These are phyloP conservation scores for Bufo gargarizans DNA, from an alignment of 2,113 vertebrate species.

Conservation along the genomic window DNA sequence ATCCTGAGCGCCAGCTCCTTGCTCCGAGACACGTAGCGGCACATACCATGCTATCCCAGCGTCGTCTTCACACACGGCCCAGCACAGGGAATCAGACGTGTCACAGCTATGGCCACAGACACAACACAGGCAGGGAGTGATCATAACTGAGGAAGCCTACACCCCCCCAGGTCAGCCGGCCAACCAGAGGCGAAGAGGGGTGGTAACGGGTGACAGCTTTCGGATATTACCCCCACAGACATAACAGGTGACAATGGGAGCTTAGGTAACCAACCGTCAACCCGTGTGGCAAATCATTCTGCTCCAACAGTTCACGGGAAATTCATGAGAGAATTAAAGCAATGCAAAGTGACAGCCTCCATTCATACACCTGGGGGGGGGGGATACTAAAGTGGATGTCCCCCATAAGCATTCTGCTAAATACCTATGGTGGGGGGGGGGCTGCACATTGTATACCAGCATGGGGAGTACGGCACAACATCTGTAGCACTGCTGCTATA, in stretches of 20 bases:
- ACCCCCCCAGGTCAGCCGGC: not conserved
- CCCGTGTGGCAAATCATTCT: not conserved
- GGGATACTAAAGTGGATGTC: no score
- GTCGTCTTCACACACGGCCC: not conserved
- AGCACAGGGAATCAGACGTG: slow-evolving; percentile 40
- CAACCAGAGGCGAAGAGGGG: not conserved
- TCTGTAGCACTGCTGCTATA: no score
- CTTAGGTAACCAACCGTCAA: not conserved
- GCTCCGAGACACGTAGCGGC: not conserved
- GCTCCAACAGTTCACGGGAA: not conserved
- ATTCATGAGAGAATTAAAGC: no score
- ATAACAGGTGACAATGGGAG: slow-evolving; percentile 16
- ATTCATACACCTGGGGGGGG: no score
- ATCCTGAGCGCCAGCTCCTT: not conserved
- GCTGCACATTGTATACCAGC: no score
- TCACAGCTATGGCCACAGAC: slow-evolving; percentile 53
- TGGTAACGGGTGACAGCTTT: slow-evolving; percentile 19
- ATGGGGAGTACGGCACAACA: no score
- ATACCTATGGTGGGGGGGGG: no score
- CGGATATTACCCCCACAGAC: not conserved
- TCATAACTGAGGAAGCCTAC: not conserved
- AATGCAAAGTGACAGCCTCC: no score
- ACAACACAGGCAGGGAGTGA: slow-evolving; percentile 37
- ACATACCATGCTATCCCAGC: slow-evolving; percentile 43
- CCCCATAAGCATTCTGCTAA: no score